A percentile compares a stretch with the other conserved stretches of the same genome.
These are phyloP conservation scores for Gibbula magus DNA, from an alignment of 2,888 invertebrate genomes.

Conservation along the genomic window DNA sequence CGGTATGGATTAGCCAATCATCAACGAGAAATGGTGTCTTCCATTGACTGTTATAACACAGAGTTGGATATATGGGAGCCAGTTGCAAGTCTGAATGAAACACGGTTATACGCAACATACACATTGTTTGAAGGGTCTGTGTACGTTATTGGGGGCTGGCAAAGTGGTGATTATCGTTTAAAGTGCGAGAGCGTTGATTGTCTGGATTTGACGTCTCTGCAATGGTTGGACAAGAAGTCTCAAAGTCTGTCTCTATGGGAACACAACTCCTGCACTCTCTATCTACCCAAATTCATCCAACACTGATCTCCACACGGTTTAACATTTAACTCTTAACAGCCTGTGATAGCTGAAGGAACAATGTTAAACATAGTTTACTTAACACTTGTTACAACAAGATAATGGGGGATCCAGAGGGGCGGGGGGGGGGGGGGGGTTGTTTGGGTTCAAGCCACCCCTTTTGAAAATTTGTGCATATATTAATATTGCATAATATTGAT, in stretches of 20 bases:
- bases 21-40: slow-evolving; percentile 79
- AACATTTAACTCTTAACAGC: too few relatives aligned
- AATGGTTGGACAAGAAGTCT: slow-evolving; percentile 81
- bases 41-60: slow-evolving; percentile 82
- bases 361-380: too few relatives aligned
- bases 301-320: neutral
- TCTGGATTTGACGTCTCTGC: slow-evolving; percentile 80
- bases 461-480: too few relatives aligned
- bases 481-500: too few relatives aligned
- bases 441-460: too few relatives aligned
- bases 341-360: too few relatives aligned
- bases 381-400: too few relatives aligned
- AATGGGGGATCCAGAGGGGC: too few relatives aligned
- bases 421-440: too few relatives aligned
- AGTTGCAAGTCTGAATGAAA: slow-evolving; percentile 81
- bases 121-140: slow-evolving; percentile 80
- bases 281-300: slow-evolving; percentile 78
- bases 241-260: slow-evolving; percentile 85
- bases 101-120: slow-evolving; percentile 83
- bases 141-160: slow-evolving; percentile 84
- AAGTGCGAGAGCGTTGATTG: slow-evolving; percentile 82
- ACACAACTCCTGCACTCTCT: slow-evolving; percentile 82
- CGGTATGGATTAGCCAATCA: slow-evolving; percentile 76
- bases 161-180: slow-evolving; percentile 82
- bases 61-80: slow-evolving; percentile 79